Evolutionary conservation across 2,888 invertebrate species (phyloP), one percentile per base, ranked within the genome.

Genomic region (Caenorhabditis imperialis): DNA sequence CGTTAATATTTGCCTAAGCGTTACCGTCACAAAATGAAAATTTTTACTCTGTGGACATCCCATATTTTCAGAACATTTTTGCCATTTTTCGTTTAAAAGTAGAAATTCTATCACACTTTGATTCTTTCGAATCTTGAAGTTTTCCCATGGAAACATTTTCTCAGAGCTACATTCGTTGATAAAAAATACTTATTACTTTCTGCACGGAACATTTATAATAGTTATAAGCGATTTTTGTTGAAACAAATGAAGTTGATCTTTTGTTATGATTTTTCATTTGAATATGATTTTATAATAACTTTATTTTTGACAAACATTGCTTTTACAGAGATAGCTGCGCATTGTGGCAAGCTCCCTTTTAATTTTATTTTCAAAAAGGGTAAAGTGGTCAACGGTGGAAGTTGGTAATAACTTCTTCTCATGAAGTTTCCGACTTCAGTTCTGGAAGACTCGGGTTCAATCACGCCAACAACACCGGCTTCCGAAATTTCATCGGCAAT

Each of bases 11-110:
- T 67, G 40, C 51, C 23, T 25, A 55, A 50, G 44, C 51, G 42
- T 57, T 57, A 67, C 51, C 57, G 57, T 57, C 33, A 50, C 42
- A 30, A 37, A 57, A 67, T 65, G 65, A 65, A 47, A 65, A 57
- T 38, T 35, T 4, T 22, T 33, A n/a, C n/a, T n/a, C n/a, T n/a
- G n/a, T n/a, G n/a, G n/a, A n/a, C n/a, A n/a, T n/a, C n/a, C n/a
- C n/a, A n/a, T n/a, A n/a, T n/a, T n/a, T n/a, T n/a, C n/a, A n/a
- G n/a, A n/a, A n/a, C n/a, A n/a, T n/a, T n/a, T n/a, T n/a, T n/a
- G n/a, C n/a, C n/a, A n/a, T n/a, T n/a, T n/a, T n/a, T n/a, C n/a
- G n/a, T n/a, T n/a, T n/a, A n/a, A n/a, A n/a, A n/a, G n/a, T n/a
- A n/a, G n/a, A n/a, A n/a, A n/a, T n/a, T n/a, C n/a, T n/a, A n/a